Percentiles rank a stretch among this genome's conserved stretches.
Evolutionary conservation across 1,140 invertebrate species (phyloP).

Genomic region (Caenorhabditis briggsae): DNA sequence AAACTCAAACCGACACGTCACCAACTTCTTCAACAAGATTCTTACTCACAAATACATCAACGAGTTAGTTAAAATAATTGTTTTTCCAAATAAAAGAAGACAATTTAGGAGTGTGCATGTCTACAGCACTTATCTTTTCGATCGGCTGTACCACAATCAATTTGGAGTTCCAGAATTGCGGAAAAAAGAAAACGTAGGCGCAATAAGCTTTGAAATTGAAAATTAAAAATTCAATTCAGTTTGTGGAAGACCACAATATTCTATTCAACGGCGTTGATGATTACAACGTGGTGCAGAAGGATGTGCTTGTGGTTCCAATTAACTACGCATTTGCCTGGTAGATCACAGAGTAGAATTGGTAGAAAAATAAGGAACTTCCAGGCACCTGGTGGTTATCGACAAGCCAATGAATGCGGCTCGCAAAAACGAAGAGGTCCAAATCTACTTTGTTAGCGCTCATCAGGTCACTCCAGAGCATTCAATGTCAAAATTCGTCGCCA

Average conservation of each 20-base stretch:
- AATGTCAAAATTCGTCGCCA: not conserved
- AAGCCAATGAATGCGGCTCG: not conserved
- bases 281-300: not conserved
- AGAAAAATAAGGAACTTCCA: not conserved
- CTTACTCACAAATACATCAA: not conserved
- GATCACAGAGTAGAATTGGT: too few species aligned
- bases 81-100: not conserved
- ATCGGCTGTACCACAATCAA: not conserved
- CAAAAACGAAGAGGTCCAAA: not conserved
- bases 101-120: not conserved
- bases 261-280: not conserved
- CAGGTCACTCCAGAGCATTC: not conserved
- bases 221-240: not conserved
- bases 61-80: not conserved
- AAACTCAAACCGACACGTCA: not conserved
- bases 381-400: not conserved
- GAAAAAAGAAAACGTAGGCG: too few species aligned
- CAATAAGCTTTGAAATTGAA: too few species aligned
- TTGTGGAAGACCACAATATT: not conserved
- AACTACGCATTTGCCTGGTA: not conserved
- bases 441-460: not conserved
- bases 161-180: too few species aligned
- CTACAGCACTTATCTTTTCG: not conserved
- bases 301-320: not conserved
- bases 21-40: not conserved